phyloP scores from a whole-genome alignment of 1,140 invertebrate genomes.

The Eufriesea mexicana region DNA sequence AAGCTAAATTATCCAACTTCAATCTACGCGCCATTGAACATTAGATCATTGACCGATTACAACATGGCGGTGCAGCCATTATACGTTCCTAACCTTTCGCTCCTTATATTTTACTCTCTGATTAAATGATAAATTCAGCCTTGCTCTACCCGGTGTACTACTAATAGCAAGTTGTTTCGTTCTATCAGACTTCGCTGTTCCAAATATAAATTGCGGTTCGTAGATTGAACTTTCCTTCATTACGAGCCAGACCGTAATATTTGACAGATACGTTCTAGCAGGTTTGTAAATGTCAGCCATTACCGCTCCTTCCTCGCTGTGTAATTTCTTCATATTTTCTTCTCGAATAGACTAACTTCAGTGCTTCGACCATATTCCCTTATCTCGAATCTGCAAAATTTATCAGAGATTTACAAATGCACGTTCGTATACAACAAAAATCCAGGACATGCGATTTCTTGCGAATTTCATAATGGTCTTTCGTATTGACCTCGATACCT shows the following conservation, averaged over 20 bases:
- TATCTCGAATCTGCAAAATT: not conserved
- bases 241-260: not conserved
- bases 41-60: not conserved
- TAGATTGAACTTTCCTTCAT: not conserved
- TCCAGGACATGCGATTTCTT: not conserved
- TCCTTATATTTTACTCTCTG: not conserved
- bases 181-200: not conserved
- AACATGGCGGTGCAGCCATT: not conserved
- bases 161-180: not conserved
- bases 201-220: not conserved
- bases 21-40: not conserved
- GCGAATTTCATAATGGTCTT: too few relatives aligned
- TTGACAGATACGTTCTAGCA: not conserved
- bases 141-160: not conserved
- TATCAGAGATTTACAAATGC: slow-evolving; percentile 5
- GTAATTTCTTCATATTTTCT: slow-evolving; percentile 3
- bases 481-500: not conserved
- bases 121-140: not conserved
- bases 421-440: not conserved
- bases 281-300: not conserved
- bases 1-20: not conserved
- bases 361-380: not conserved
- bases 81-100: not conserved
- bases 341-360: not conserved
- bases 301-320: not conserved